Percentiles rank a stretch among this genome's conserved stretches.
Evolutionary conservation across 1,140 invertebrate genomes (phyloP).

Genomic region (Pissodes strobi): DNA sequence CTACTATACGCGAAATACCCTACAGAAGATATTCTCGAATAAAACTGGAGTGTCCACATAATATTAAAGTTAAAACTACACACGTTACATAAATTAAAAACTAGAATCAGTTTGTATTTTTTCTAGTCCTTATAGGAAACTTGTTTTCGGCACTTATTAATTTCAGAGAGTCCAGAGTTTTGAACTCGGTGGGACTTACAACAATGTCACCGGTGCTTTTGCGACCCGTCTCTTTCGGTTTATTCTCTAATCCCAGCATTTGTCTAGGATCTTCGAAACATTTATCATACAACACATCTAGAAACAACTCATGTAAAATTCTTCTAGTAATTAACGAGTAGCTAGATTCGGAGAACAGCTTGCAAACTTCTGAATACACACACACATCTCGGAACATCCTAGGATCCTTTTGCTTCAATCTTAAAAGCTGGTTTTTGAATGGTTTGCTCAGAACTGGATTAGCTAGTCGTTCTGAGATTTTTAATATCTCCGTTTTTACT

Average conservation of each 20-base stretch:
- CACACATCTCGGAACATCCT: constrained; percentile 85
- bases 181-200: constrained; percentile 36
- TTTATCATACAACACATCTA: constrained; percentile 79
- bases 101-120: constrained; percentile 28
- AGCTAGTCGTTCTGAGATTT: constrained; percentile 67
- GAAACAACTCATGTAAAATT: constrained; percentile 93
- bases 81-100: too few relatives aligned
- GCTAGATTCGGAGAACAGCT: constrained; percentile 74
- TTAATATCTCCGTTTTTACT: constrained; percentile 58
- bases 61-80: too few relatives aligned
- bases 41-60: too few relatives aligned
- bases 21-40: too few relatives aligned
- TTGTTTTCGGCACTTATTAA: constrained; percentile 54
- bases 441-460: constrained; percentile 72
- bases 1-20: too few relatives aligned
- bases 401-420: constrained; percentile 86
- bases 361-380: constrained; percentile 90
- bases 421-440: constrained; percentile 69
- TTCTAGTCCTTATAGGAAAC: constrained; percentile 51
- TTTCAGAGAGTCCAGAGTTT: constrained; percentile 51
- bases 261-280: constrained; percentile 53
- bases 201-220: constrained; percentile 31
- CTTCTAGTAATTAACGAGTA: constrained; percentile 83
- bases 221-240: constrained; percentile 23
- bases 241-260: neutral